phyloP scores from a whole-genome alignment of 2,113 vertebrate species.

The Rhinichthys klamathensis region DNA sequence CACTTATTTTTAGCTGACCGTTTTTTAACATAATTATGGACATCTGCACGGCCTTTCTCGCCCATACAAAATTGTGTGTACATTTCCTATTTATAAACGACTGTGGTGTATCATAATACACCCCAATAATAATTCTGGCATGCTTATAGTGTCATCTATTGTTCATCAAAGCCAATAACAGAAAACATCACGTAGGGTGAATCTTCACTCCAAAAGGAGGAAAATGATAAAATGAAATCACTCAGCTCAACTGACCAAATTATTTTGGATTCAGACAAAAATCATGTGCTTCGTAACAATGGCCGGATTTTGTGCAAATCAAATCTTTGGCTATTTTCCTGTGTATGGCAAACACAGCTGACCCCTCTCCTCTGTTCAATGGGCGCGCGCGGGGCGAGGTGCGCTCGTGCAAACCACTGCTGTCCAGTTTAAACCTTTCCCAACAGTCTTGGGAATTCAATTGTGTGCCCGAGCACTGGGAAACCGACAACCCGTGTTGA shows the following conservation, averaged over 20 bases:
- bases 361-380: constrained; percentile 82
- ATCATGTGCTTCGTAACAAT: constrained; percentile 85
- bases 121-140: constrained; percentile 58
- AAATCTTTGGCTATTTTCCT: constrained; percentile 93
- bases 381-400: constrained; percentile 75
- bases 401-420: constrained; percentile 78
- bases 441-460: constrained; percentile 80
- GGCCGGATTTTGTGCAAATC: constrained; percentile 89
- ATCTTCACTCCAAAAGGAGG: constrained; percentile 7
- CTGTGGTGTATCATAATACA: constrained; percentile 57
- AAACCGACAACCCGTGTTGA: constrained; percentile 74
- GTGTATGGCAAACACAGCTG: constrained; percentile 89
- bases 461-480: constrained; percentile 70
- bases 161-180: constrained; percentile 62
- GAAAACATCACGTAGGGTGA: constrained; percentile 74
- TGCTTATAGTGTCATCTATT: constrained; percentile 62
- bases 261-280: constrained; percentile 76
- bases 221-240: background rate
- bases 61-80: constrained; percentile 48
- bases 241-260: constrained; percentile 35
- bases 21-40: constrained; percentile 40
- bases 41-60: constrained; percentile 38
- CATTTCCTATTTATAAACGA: constrained; percentile 64
- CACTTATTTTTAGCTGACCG: constrained; percentile 57
- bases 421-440: constrained; percentile 29